Evolutionary conservation across 2,797 vertebrate species (phyloP).

Genomic region (Eutrigla gurnardus): DNA sequence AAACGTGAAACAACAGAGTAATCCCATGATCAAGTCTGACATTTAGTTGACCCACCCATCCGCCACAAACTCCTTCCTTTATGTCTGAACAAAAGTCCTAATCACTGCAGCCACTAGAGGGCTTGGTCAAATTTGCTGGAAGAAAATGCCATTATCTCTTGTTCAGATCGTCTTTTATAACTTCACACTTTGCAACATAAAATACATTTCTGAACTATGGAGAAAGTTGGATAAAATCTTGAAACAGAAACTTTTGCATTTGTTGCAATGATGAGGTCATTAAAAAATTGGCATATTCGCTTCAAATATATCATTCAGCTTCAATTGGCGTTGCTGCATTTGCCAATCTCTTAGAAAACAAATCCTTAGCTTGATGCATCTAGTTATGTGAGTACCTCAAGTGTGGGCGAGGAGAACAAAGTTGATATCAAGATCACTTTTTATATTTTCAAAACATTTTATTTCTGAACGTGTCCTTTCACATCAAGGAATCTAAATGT

Average conservation of each 20-base stretch:
- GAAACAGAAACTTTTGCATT: not conserved
- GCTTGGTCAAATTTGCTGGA: not conserved
- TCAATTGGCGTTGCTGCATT: slow-evolving; percentile 4
- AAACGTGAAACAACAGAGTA: not conserved
- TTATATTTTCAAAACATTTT: not conserved
- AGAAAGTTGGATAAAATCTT: slow-evolving; percentile 1
- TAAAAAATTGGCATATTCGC: not conserved
- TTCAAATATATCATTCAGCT: not conserved
- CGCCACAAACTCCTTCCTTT: not conserved
- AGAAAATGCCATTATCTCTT: not conserved
- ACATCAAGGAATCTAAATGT: not conserved
- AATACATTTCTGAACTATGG: not conserved
- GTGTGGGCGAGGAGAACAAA: slow-evolving; percentile 12
- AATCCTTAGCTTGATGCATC: not conserved
- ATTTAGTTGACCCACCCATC: not conserved
- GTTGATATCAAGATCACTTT: not conserved
- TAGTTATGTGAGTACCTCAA: not conserved
- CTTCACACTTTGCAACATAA: not conserved
- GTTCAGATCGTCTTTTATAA: not conserved
- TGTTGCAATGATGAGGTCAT: not conserved
- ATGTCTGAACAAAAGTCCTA: not conserved
- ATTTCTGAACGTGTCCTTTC: not conserved
- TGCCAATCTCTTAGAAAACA: not conserved
- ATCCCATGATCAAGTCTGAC: not conserved
- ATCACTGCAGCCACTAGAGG: not conserved